These are phyloP conservation scores for Drosophila chauvacae DNA, from an alignment of 1,140 invertebrate genomes.

Conservation along the genomic window DNA sequence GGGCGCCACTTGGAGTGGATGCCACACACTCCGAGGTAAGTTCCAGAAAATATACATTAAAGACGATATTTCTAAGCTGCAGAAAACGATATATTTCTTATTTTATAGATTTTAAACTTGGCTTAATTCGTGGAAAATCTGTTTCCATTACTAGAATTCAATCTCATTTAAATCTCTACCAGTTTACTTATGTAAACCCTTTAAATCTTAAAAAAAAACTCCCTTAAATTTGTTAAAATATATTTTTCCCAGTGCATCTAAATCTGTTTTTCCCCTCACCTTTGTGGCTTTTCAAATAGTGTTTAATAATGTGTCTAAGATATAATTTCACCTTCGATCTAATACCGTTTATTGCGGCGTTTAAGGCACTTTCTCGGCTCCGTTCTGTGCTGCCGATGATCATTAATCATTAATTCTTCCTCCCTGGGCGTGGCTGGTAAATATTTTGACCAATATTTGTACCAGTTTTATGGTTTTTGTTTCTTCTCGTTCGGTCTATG, in stretches of 20 bases:
- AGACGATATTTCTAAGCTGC: not conserved
- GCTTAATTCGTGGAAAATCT: not conserved
- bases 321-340: slow-evolving; percentile 38
- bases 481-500: slow-evolving; percentile 59
- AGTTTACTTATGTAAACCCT: too few species aligned
- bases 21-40: slow-evolving; percentile 2
- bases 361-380: slow-evolving; percentile 62
- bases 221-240: not conserved
- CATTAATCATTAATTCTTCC: slow-evolving; percentile 56
- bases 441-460: slow-evolving; percentile 82
- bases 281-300: slow-evolving; percentile 8
- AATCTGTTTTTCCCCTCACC: slow-evolving; percentile 21
- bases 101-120: not conserved
- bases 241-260: not conserved
- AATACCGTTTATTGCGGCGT: slow-evolving; percentile 53
- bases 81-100: not conserved
- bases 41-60: not conserved
- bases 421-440: slow-evolving; percentile 62
- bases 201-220: not conserved
- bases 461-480: slow-evolving; percentile 50
- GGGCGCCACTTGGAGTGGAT: slow-evolving; percentile 63
- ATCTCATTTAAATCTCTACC: not conserved
- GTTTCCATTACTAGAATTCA: not conserved
- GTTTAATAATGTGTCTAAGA: slow-evolving; percentile 61
- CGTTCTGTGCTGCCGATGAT: slow-evolving; percentile 21